Evolutionary conservation across 1,140 invertebrate genomes (phyloP).

Genomic region (Formica selysi): DNA sequence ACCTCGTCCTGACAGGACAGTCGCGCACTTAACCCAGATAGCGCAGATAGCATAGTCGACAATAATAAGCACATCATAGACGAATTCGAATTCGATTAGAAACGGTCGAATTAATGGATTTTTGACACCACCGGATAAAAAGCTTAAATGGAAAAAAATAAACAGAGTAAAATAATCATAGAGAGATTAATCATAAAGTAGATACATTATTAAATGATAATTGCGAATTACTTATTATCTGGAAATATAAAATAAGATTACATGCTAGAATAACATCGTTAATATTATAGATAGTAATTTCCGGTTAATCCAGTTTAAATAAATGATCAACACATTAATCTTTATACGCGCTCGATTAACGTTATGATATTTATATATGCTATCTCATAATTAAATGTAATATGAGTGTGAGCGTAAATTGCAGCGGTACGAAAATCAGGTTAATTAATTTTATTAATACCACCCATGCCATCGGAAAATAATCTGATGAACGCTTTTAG

Average conservation of each 20-base stretch:
- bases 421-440: conserved; percentile 31
- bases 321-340: conserved; percentile 51
- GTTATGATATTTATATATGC: conserved; percentile 54
- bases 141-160: neutral
- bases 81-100: conserved; percentile 26
- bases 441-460: conserved; percentile 54
- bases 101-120: conserved; percentile 28
- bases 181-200: neutral
- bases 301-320: conserved; percentile 51
- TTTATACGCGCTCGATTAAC: conserved; percentile 26
- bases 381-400: conserved; percentile 50
- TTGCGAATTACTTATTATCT: neutral
- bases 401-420: neutral
- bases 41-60: conserved; percentile 40
- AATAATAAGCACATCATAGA: conserved; percentile 49
- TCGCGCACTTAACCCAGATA: conserved; percentile 60
- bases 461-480: conserved; percentile 39
- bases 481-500: conserved; percentile 22
- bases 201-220: neutral
- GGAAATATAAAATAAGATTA: conserved; percentile 6
- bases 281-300: conserved; percentile 36
- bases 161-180: neutral
- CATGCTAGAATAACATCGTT: conserved; percentile 9
- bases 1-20: conserved; percentile 52
- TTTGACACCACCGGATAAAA: neutral